phyloP scores from a whole-genome alignment of 92 coral and sea anemone species.

The Heteractis magnifica region DNA sequence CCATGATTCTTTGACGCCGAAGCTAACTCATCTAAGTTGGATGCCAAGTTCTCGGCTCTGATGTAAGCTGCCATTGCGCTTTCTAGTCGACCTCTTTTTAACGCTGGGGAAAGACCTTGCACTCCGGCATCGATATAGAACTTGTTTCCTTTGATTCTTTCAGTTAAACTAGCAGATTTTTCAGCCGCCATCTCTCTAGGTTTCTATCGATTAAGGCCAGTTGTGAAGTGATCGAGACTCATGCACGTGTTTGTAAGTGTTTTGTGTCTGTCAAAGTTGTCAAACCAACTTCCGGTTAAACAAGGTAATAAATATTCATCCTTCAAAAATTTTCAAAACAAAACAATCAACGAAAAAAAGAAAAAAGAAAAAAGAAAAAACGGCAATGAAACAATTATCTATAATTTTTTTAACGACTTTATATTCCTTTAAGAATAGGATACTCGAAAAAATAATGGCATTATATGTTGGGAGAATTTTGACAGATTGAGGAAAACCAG shows the following conservation, averaged over 20 bases:
- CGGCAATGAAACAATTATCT: neutral
- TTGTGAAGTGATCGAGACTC: neutral
- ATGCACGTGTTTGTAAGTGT: neutral
- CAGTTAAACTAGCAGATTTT: neutral
- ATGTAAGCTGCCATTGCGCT: constrained; percentile 39
- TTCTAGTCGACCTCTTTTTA: constrained; percentile 38
- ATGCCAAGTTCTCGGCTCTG: constrained; percentile 39
- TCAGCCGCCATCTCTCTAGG: neutral
- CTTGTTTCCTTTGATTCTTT: constrained; percentile 44
- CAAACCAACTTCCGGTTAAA: neutral
- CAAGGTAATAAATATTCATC: neutral
- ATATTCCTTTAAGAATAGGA: neutral
- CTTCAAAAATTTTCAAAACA: neutral
- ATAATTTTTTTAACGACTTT: neutral
- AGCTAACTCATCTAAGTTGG: constrained; percentile 28
- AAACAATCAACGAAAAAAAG: neutral
- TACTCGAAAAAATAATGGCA: neutral
- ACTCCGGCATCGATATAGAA: constrained; percentile 22
- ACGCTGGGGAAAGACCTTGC: constrained; percentile 29
- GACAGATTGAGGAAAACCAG: neutral
- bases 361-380: neutral
- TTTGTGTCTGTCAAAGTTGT: neutral
- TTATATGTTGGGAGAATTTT: neutral
- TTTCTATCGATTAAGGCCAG: neutral
- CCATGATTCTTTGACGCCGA: constrained; percentile 84